Conservation (phyloP, 2,888 invertebrate species). For the Esperia sulphurella region DNA sequence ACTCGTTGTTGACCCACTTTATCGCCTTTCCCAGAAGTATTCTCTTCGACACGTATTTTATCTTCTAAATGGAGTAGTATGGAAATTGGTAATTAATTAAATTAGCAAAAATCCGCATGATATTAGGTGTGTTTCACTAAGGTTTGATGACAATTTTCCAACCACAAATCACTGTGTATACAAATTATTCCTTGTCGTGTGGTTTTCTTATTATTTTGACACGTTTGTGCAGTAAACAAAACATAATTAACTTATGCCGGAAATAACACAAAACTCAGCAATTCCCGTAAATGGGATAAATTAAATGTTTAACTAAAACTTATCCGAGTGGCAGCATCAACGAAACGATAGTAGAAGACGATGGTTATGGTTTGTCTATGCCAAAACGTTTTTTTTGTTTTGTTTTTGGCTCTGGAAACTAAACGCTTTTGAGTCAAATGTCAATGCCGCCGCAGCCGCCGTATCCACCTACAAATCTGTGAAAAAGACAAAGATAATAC, state of each 20-base stretch:
- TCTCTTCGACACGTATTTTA: conserved; percentile 21
- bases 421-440: too few species aligned
- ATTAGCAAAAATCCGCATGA: conserved; percentile 55
- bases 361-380: too few species aligned
- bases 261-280: conserved; percentile 15
- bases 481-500: too few species aligned
- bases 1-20: conserved; percentile 56
- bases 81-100: conserved; percentile 32
- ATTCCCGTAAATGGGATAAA: conserved; percentile 17
- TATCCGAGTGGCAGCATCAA: conserved; percentile 6
- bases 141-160: conserved; percentile 64
- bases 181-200: conserved; percentile 22
- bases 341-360: conserved; percentile 7
- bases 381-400: too few species aligned
- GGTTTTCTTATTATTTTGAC: conserved; percentile 8
- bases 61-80: conserved; percentile 27
- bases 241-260: conserved; percentile 19
- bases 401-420: too few species aligned
- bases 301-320: conserved; percentile 16
- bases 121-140: conserved; percentile 45
- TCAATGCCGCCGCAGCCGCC: too few species aligned
- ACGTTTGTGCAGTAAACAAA: conserved; percentile 11
- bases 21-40: conserved; percentile 25
- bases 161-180: conserved; percentile 39
- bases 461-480: too few species aligned